Evolutionary conservation across 2,888 invertebrate species (phyloP), one percentile per base, ranked within the genome.

Genomic region (Aelia acuminata): DNA sequence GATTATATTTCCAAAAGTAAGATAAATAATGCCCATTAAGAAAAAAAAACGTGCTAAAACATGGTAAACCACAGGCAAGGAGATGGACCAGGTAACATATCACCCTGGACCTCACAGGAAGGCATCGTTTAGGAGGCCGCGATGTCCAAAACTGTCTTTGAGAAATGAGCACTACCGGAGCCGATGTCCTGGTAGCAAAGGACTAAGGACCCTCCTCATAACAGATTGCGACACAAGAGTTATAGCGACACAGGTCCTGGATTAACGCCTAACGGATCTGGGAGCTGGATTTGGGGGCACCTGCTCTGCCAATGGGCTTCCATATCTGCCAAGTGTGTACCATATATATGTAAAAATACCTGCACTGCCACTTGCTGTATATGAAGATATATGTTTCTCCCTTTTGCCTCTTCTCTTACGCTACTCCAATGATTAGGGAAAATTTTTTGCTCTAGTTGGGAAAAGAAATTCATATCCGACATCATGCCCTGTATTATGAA

Each of bases 181-280:
- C 63, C 63, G 63, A 70, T 70, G 63, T 31, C 63, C 63, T 18
- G 35, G 63, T 70, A 70, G 63, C 63, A 31, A 20, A 70, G 63
- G 18, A 35, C 63, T 70, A 70, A 70, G 63, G 35, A 70, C 18
- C 31, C 5, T 70, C 18, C 31, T 57, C 35, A 35, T 70, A 70
- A 35, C 31, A 70, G 35, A 70, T 70, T 35, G 63, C 35, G 63
- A 31, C 63, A 70, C 31, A 35, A 70, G 63, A 70, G 63, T 70
- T 70, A 70, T 70, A 35, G 63, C 63, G 63, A 70, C 63, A 70
- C 63, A 70, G 31, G 63, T 70, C 63, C 63, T 70, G 35, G 63
- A 70, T 70, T 70, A 70, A 10, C 35, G 63, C 22, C 63, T 70
- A 70, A 70, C 63, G 63, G 63, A 35, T 35, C 63, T 31, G 35